Conservation (phyloP, 1,140 invertebrate species). For the Drosophila yakuba region DNA sequence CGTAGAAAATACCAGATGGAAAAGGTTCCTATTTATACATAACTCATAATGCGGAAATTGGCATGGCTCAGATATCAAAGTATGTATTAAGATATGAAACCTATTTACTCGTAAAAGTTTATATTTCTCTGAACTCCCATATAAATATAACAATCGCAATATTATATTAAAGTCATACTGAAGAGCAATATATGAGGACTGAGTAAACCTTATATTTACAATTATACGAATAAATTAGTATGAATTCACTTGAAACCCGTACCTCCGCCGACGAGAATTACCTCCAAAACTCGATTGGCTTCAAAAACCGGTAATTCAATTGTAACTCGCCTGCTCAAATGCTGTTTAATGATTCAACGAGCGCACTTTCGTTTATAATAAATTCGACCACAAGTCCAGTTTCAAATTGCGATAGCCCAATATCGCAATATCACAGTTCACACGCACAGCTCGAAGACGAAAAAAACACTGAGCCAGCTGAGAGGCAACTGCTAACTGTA, state of each 20-base stretch:
- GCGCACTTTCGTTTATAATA: slow-evolving; percentile 42
- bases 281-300: background rate
- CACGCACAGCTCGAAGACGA: slow-evolving; percentile 59
- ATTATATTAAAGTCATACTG: background rate
- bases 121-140: too few species aligned
- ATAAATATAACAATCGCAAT: too few species aligned
- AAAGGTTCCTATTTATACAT: background rate
- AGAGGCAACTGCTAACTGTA: slow-evolving; percentile 59
- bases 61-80: slow-evolving; percentile 13
- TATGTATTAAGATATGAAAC: too few species aligned
- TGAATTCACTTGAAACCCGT: background rate
- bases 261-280: background rate
- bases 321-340: slow-evolving; percentile 46
- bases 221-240: too few species aligned
- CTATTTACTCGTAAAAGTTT: too few species aligned
- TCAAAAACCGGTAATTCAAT: slow-evolving; percentile 31
- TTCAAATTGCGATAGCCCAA: slow-evolving; percentile 40
- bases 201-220: too few species aligned
- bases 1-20: background rate
- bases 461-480: slow-evolving; percentile 42
- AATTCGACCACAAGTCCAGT: slow-evolving; percentile 31
- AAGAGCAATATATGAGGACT: too few species aligned
- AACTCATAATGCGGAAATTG: slow-evolving; percentile 1
- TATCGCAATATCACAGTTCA: slow-evolving; percentile 27
- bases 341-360: slow-evolving; percentile 24